Evolutionary conservation across 2,797 vertebrate species (phyloP).

Genomic region (Hafferia zeledoni): DNA sequence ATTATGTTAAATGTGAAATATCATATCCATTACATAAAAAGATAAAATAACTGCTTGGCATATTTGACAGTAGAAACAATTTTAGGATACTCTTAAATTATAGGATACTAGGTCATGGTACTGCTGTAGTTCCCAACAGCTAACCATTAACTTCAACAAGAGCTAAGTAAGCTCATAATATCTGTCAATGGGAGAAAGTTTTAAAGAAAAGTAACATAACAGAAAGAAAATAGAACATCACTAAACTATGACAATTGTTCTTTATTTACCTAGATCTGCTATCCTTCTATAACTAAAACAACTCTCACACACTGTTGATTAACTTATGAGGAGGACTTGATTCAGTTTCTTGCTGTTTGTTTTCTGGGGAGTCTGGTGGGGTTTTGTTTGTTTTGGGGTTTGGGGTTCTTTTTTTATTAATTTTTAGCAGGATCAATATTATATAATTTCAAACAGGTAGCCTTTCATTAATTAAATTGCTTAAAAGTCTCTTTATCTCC

Average conservation of each 20-base stretch:
- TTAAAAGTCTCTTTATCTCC: neutral
- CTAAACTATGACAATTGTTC: neutral
- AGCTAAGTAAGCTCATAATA: neutral
- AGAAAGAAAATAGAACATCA: neutral
- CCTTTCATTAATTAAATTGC: neutral
- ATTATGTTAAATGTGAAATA: neutral
- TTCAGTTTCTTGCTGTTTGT: neutral
- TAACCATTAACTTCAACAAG: neutral
- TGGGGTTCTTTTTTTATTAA: fast-evolving
- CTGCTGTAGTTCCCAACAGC: neutral
- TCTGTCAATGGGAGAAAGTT: neutral
- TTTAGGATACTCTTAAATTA: neutral
- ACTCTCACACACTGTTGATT: neutral
- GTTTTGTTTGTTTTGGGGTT: no score
- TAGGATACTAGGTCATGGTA: neutral
- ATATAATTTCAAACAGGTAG: neutral
- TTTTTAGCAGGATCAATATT: neutral
- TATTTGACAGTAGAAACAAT: neutral
- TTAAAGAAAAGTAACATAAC: neutral
- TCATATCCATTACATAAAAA: fast-evolving
- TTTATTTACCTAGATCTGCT: neutral
- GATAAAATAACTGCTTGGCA: neutral
- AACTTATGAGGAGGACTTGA: neutral
- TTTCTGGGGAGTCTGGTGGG: fast-evolving
- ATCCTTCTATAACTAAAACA: neutral